Percentiles rank a stretch among this genome's conserved stretches.
Evolutionary conservation across 2,113 vertebrate species (phyloP).

Genomic region (Cyphomyrus discorhynchus): DNA sequence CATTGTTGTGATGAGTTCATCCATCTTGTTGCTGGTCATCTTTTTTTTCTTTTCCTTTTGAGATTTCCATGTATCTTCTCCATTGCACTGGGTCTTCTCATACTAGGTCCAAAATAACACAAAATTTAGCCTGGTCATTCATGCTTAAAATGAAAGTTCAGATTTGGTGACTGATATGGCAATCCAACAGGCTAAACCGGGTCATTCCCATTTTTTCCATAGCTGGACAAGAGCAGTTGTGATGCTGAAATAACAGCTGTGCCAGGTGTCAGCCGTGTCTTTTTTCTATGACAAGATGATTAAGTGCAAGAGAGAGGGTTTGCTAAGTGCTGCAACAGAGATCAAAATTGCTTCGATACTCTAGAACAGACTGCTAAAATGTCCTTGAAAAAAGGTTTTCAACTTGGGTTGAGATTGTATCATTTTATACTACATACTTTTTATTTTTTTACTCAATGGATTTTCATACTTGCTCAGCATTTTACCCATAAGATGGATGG

Average conservation of each 20-base stretch:
- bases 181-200: background rate
- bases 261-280: background rate
- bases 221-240: background rate
- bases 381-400: background rate
- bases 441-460: background rate
- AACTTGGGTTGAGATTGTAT: background rate
- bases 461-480: background rate
- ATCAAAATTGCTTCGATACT: background rate
- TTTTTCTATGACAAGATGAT: background rate
- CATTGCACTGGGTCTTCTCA: background rate
- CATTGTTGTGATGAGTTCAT: background rate
- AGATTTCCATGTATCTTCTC: background rate
- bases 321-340: background rate
- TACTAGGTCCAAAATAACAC: background rate
- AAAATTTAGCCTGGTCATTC: background rate
- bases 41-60: background rate
- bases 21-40: background rate
- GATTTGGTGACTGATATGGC: background rate
- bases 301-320: background rate
- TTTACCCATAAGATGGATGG: background rate
- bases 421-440: background rate
- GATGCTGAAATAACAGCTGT: background rate
- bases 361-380: background rate
- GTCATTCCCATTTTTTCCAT: background rate
- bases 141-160: background rate